A percentile compares a stretch with the other conserved stretches of the same genome.
Conservation (phyloP, 2,113 vertebrate species). For the Calyptommatus sinebrachiatus region DNA sequence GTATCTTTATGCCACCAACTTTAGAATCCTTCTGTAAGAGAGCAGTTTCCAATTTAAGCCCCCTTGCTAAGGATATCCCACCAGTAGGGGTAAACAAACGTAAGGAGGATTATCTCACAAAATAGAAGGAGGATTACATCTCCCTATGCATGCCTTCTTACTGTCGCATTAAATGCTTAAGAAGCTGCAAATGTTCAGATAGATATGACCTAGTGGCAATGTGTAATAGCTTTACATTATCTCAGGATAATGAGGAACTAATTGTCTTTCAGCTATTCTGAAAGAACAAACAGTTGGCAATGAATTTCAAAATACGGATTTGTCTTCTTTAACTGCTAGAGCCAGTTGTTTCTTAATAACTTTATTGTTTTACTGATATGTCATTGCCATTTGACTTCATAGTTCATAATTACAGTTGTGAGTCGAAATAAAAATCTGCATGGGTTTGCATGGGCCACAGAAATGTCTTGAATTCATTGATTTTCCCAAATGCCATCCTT, state of each 20-base stretch:
- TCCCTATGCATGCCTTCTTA: background rate
- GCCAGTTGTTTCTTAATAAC: background rate
- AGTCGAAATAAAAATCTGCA: background rate
- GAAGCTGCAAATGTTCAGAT: background rate
- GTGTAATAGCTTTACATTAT: background rate
- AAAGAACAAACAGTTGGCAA: background rate
- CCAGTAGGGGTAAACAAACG: background rate
- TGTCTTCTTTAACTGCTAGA: background rate
- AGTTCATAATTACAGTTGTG: background rate
- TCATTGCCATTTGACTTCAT: background rate
- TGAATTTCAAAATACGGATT: background rate
- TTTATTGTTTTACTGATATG: background rate
- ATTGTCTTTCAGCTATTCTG: background rate
- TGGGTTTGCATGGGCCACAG: no score
- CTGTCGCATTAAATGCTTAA: background rate
- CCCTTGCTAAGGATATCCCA: constrained; percentile 1
- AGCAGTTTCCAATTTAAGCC: background rate
- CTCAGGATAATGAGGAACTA: background rate
- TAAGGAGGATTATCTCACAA: background rate
- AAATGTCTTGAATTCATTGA: background rate
- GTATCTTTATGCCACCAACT: background rate
- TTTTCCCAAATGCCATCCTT: background rate
- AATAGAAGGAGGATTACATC: background rate
- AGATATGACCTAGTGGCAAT: background rate
- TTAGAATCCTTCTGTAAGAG: background rate